Evolutionary conservation across 2,113 vertebrate species (phyloP).

Genomic region (Eonycteris spelaea): DNA sequence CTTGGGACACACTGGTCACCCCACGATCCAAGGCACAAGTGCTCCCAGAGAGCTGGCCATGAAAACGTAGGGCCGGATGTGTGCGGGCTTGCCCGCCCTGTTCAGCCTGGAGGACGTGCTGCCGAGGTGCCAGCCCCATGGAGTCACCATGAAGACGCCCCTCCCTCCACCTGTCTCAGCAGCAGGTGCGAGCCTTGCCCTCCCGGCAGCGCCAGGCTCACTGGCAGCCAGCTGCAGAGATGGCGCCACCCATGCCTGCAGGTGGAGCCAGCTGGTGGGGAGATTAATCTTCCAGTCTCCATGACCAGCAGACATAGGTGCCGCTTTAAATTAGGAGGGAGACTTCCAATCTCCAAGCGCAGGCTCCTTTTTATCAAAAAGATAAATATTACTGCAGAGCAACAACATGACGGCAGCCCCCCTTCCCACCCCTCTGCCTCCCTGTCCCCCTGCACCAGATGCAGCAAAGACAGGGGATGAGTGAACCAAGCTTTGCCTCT

Average conservation of each 20-base stretch:
- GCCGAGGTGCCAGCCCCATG: not conserved
- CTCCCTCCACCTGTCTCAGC: constrained; percentile 5
- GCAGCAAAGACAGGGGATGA: not conserved
- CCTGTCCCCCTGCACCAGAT: not conserved
- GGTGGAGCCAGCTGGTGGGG: constrained; percentile 65
- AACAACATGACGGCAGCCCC: constrained; percentile 45
- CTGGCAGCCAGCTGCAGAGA: constrained; percentile 63
- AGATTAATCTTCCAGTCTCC: constrained; percentile 78
- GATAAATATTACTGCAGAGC: constrained; percentile 74
- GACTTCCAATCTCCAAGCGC: constrained; percentile 71
- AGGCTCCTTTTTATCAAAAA: constrained; percentile 69
- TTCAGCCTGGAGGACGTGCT: not conserved
- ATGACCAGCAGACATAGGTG: constrained; percentile 61
- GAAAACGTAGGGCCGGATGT: not conserved
- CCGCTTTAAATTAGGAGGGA: constrained; percentile 79
- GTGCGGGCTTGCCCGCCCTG: not conserved
- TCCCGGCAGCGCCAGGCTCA: constrained; percentile 71
- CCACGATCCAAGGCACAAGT: not conserved
- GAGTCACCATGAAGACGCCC: constrained; percentile 64
- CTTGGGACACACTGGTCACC: not conserved
- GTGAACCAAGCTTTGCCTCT: not conserved
- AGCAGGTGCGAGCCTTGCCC: constrained; percentile 63
- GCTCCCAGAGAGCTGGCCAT: not conserved
- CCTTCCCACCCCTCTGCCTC: not conserved
- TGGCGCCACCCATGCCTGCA: constrained; percentile 67